Evolutionary conservation across 1,140 invertebrate genomes (phyloP), one percentile per base, ranked within the genome.

Genomic region (Tetramorium alpestre): DNA sequence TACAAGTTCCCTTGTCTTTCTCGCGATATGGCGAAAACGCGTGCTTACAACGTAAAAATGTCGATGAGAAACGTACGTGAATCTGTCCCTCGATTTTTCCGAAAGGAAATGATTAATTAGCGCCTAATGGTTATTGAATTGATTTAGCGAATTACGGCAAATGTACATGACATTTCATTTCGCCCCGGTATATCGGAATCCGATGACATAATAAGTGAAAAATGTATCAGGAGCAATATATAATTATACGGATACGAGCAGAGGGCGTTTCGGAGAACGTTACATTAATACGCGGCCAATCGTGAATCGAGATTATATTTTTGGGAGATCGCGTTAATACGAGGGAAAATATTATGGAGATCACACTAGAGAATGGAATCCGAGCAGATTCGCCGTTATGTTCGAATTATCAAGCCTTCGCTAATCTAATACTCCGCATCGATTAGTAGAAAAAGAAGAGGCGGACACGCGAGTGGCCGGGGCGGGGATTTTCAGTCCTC

Each of bases 1-100:
- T 89, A 81, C 86, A 86, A 33, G 69, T 87, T 82, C 38, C 33
- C 25, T 76, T 56, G 76, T 62, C 51, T 81, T 70, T 54, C 58
- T 90, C 85, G 60, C 58, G 47, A 78, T 75, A 64, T 62, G 22
- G 22, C 41, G 11, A 33, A 47, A 75, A 85, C n/a, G 49, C n/a
- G 16, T 65, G 65, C 54, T 18, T 64, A 33, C 22, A 33, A 78
- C 8, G 33, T 13, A 11, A 44, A 75, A 75, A 54, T 13, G 58
- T 41, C 22, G 10, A 16, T 49, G 2, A 67, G 5, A 73, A 60
- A 18, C 33, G 41, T n/a, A n/a, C 18, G 33, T 41, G 3, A 58
- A 22, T 18, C 13, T 25, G 0, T 60, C 28, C 5, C 44, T 22
- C 25, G 4, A 60, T 25, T 60, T 18, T 72, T 51, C 2, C 8